Conservation (phyloP, 92 coral and sea anemone genomes). For the Ricordea florida region DNA sequence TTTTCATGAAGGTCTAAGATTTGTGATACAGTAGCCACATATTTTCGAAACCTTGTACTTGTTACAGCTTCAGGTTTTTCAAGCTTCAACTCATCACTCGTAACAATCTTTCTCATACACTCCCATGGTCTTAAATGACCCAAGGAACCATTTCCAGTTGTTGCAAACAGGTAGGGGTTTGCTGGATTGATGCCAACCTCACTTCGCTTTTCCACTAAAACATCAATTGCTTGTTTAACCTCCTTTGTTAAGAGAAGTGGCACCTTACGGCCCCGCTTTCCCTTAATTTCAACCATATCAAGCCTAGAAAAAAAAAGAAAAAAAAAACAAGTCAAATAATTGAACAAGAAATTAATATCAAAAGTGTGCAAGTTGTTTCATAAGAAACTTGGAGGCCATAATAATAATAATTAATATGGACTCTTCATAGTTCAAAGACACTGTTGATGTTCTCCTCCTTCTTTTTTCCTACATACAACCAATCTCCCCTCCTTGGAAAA, state of each 20-base stretch:
- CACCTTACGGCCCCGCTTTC: slow-evolving; percentile 28
- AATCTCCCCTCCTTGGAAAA: no score
- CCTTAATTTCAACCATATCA: slow-evolving; percentile 32
- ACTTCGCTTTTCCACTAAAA: slow-evolving; percentile 14
- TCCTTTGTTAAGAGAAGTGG: slow-evolving; percentile 38
- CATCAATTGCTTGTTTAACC: slow-evolving; percentile 2
- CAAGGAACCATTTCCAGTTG: background rate
- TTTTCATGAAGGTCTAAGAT: slow-evolving; percentile 39
- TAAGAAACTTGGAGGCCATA: no score
- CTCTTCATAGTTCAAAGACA: no score
- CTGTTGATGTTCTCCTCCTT: no score
- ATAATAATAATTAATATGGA: no score
- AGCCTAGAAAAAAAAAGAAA: no score
- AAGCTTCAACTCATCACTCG: slow-evolving; percentile 2
- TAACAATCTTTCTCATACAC: slow-evolving; percentile 33
- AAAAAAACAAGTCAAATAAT: no score
- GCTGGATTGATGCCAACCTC: slow-evolving; percentile 14
- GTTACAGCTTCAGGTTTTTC: slow-evolving; percentile 43
- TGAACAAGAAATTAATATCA: no score
- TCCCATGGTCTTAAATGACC: slow-evolving; percentile 39
- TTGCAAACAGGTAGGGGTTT: slow-evolving; percentile 35
- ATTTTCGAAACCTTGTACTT: slow-evolving; percentile 40
- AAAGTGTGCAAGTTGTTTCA: no score
- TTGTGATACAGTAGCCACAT: slow-evolving; percentile 50
- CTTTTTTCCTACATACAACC: no score